Evolutionary conservation across 2,888 invertebrate genomes (phyloP).

Genomic region (Subacronicta megacephala): DNA sequence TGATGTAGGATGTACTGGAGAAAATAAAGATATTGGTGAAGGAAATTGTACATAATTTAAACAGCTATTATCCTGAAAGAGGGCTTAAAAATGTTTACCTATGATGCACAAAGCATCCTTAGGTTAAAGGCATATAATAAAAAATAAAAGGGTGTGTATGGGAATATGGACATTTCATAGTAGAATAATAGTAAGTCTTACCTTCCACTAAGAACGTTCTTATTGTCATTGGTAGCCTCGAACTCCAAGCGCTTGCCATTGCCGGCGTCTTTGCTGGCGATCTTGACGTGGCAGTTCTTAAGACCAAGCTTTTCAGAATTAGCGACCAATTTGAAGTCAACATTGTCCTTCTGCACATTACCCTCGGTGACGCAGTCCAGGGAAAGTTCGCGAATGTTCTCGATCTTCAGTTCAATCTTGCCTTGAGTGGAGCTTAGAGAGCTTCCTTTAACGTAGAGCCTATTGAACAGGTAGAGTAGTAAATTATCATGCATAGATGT

Average conservation of each 20-base stretch:
- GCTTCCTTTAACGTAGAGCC: constrained; percentile 77
- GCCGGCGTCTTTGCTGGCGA: constrained; percentile 90
- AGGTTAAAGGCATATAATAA: no score
- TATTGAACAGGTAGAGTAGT: constrained; percentile 42
- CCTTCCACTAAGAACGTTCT: constrained; percentile 93
- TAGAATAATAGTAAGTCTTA: constrained; percentile 58
- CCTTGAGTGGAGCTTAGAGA: constrained; percentile 89
- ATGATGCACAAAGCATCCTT: no score
- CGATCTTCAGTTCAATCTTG: constrained; percentile 88
- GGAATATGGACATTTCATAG: no score
- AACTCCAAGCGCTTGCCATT: constrained; percentile 91
- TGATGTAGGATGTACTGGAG: constrained; percentile 91
- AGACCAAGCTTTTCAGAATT: constrained; percentile 91
- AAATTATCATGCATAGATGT: background rate
- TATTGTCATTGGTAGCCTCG: constrained; percentile 90
- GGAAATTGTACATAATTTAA: no score
- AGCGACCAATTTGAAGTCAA: constrained; percentile 89
- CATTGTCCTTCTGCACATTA: constrained; percentile 91
- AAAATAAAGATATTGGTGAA: no score
- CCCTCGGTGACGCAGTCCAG: constrained; percentile 88
- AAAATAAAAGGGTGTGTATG: no score
- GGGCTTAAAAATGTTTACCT: no score
- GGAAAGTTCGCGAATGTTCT: constrained; percentile 87
- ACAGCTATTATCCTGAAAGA: no score
- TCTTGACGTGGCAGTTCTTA: constrained; percentile 91